A percentile compares a stretch with the other conserved stretches of the same genome.
Evolutionary conservation across 2,797 vertebrate genomes (phyloP).

Genomic region (Pitangus sulphuratus): DNA sequence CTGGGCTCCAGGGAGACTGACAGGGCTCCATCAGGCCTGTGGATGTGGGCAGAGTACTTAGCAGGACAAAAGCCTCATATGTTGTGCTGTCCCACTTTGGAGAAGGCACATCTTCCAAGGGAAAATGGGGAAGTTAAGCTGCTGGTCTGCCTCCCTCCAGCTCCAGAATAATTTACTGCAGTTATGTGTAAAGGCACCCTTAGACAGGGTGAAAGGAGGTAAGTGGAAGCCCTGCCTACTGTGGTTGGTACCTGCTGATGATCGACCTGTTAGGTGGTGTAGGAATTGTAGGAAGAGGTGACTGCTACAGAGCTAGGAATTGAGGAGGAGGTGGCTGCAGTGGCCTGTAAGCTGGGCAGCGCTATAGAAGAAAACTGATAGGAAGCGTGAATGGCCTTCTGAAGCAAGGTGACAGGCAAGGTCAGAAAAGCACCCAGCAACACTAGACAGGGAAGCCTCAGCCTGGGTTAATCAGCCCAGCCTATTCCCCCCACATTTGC

Average conservation of each 20-base stretch:
- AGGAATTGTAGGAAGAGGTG: not conserved
- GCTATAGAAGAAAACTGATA: not conserved
- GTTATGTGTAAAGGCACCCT: not conserved
- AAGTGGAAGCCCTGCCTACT: not conserved
- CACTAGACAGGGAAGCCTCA: not conserved
- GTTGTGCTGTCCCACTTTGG: rapidly evolving
- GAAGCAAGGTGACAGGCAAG: not conserved
- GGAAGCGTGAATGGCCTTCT: not conserved
- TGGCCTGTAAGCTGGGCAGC: not conserved
- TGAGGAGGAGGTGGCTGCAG: rapidly evolving
- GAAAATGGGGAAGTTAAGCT: not conserved
- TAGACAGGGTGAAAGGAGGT: not conserved
- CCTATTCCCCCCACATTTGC: not conserved
- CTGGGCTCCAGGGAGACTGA: not conserved
- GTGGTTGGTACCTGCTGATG: not conserved
- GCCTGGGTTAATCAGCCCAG: not conserved
- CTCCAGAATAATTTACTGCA: not conserved
- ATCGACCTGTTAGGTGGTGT: rapidly evolving
- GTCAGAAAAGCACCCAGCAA: not conserved
- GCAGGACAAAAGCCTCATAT: rapidly evolving
- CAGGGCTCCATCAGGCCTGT: rapidly evolving
- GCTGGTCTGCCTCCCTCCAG: not conserved
- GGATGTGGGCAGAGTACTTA: not conserved
- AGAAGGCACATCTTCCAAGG: not conserved
- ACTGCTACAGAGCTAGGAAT: not conserved